Evolutionary conservation across 2,113 vertebrate species (phyloP), one percentile per base, ranked within the genome.

Genomic region (Saccopteryx leptura): DNA sequence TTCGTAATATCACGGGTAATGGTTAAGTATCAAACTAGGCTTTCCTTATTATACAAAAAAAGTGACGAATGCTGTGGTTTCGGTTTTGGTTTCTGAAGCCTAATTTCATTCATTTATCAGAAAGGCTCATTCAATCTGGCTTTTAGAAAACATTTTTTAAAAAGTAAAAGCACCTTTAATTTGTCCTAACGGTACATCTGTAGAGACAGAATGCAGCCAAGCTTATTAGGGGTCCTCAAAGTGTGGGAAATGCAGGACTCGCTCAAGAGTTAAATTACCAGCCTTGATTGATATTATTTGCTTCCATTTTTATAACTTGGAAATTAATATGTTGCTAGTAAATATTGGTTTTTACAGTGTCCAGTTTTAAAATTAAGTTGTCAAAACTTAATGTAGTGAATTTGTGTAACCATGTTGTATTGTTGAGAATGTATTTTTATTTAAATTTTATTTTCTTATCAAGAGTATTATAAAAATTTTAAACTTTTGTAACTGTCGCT

Each of bases 391-490:
- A 90, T 97, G 95, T 98, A 98, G 89, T 98, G 97, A 95, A 98
- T 98, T 98, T 98, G 97, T 98, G 96, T 98, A 97, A 97, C 97
- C 97, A 94, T 97, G 97, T 95, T 97, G 95, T 98, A 98, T 97
- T 98, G 97, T 98, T 98, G 95, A 98, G 93, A 98, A 98, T 98
- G 98, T 98, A 98, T 98, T 98, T 98, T 98, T 98, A 98, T 99
- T 99, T 98, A 98, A 99, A 98, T 98, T 98, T 99, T 98, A 98
- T 99, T 99, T 99, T 98, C 98, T 98, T 99, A 99, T 98, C 93
- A 98, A 98, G 96, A 98, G 91, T 97, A 96, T 97, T 97, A 97
- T 97, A 97, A 97, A 97, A 97, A 98, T 98, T 97, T 94, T 98
- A 98, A 98, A 97, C 96, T 98, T 98, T 98, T 98, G 97, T 98